A percentile compares a stretch with the other conserved stretches of the same genome.
Conservation (phyloP, 1,140 invertebrate genomes). For the Scaptomyza pallida region DNA sequence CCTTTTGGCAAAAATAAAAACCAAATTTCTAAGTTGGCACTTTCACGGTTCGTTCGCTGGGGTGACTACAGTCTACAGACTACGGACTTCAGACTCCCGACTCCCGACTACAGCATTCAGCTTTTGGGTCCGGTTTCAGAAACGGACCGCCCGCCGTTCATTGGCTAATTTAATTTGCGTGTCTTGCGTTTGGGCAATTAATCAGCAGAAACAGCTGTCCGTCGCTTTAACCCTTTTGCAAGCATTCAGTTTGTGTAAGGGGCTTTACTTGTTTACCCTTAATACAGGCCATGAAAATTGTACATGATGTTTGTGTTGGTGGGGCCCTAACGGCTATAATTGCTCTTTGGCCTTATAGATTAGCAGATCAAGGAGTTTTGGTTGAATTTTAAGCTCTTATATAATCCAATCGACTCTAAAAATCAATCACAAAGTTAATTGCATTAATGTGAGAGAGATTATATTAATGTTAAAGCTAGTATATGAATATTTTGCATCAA, state of each 20-base stretch:
- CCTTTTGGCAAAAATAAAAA: slow-evolving; percentile 67
- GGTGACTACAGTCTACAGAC: slow-evolving; percentile 7
- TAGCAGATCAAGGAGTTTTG: slow-evolving; percentile 20
- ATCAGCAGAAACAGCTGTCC: slow-evolving; percentile 79
- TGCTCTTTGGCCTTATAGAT: slow-evolving; percentile 7
- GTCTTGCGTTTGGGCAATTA: slow-evolving; percentile 81
- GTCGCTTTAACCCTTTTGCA: slow-evolving; percentile 65
- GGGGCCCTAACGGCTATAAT: not conserved
- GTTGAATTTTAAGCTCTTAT: not conserved
- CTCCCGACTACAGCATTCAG: not conserved
- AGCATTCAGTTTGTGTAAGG: not conserved
- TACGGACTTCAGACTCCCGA: not conserved
- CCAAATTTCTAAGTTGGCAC: slow-evolving; percentile 74
- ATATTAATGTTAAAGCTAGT: too few relatives aligned
- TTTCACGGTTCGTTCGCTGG: slow-evolving; percentile 60
- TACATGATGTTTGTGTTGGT: not conserved
- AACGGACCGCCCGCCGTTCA: slow-evolving; percentile 68
- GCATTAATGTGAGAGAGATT: not conserved
- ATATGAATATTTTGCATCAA: too few relatives aligned
- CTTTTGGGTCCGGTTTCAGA: slow-evolving; percentile 4
- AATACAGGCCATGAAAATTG: not conserved
- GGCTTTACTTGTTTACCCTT: slow-evolving; percentile 26
- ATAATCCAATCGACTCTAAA: slow-evolving; percentile 1
- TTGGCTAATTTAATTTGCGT: slow-evolving; percentile 82
- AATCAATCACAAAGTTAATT: slow-evolving; percentile 17